phyloP scores from a whole-genome alignment of 2,113 vertebrate genomes.

The Daboia siamensis region DNA sequence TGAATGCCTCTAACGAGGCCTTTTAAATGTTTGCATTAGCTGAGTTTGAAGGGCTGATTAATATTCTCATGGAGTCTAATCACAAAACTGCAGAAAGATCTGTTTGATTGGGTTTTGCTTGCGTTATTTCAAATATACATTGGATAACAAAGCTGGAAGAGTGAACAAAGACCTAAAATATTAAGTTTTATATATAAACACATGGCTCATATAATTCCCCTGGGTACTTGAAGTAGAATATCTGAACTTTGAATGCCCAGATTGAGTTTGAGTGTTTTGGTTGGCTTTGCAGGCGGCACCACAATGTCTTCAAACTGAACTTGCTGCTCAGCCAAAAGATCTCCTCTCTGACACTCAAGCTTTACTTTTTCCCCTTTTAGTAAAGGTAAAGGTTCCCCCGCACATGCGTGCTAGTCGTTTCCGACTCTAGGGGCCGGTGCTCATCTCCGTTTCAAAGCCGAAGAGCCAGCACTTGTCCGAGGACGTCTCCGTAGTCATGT shows the following conservation, averaged over 20 bases:
- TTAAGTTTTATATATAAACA: conserved; percentile 32
- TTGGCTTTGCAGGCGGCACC: background rate
- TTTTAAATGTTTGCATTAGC: conserved; percentile 30
- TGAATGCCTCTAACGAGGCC: background rate
- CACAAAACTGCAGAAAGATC: background rate
- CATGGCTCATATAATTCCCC: conserved; percentile 4
- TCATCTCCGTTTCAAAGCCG: too few species aligned
- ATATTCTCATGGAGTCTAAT: conserved; percentile 16
- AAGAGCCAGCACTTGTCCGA: too few species aligned
- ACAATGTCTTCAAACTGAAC: background rate
- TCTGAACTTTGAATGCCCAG: background rate
- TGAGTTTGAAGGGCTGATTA: background rate
- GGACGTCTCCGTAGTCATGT: too few species aligned
- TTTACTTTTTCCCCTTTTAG: background rate
- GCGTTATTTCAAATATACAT: conserved; percentile 6
- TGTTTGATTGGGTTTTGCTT: conserved; percentile 33
- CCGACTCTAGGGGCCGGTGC: too few species aligned
- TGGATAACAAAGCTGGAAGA: conserved; percentile 13
- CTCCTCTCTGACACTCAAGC: background rate
- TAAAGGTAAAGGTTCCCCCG: too few species aligned
- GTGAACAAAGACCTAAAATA: background rate
- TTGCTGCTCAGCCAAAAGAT: background rate
- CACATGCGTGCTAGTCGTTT: too few species aligned
- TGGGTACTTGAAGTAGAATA: background rate
- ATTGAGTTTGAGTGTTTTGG: background rate